Percentiles rank a stretch among this genome's conserved stretches.
Conservation (phyloP, 2,113 vertebrate genomes). For the mouse (Mus musculus) region DNA sequence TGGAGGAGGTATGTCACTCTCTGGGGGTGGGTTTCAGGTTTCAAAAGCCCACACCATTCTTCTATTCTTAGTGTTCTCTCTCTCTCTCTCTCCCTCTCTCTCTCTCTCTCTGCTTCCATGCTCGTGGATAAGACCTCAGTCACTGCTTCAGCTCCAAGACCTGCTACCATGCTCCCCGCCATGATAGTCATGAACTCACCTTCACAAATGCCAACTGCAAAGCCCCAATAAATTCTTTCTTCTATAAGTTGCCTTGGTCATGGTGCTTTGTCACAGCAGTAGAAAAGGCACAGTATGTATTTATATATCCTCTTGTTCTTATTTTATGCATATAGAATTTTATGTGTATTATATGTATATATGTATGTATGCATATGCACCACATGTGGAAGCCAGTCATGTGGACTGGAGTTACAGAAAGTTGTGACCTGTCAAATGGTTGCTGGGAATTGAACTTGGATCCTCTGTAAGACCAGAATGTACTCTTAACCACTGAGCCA, state of each 20-base stretch:
- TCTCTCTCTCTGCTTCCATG: neutral
- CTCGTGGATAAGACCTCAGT: neutral
- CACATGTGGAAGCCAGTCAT: neutral
- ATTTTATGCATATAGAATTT: neutral
- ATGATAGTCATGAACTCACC: neutral
- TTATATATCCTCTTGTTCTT: neutral
- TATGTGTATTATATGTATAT: neutral
- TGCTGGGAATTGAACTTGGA: neutral
- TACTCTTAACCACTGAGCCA: neutral
- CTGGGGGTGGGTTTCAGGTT: neutral
- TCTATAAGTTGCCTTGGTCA: neutral
- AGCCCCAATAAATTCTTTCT: neutral
- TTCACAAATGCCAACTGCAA: neutral
- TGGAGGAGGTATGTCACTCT: neutral
- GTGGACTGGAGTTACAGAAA: neutral
- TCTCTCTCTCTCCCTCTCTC: too few relatives aligned
- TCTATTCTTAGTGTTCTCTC: too few relatives aligned
- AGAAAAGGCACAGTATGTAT: neutral
- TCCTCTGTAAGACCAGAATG: neutral
- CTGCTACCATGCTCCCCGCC: neutral
- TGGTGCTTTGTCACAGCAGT: neutral
- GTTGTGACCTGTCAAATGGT: neutral
- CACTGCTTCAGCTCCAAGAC: neutral
- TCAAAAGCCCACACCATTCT: neutral
- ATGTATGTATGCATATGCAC: too few relatives aligned